These are phyloP conservation scores for Coenobita brevimanus DNA, from an alignment of 1,140 invertebrate genomes.

Conservation along the genomic window DNA sequence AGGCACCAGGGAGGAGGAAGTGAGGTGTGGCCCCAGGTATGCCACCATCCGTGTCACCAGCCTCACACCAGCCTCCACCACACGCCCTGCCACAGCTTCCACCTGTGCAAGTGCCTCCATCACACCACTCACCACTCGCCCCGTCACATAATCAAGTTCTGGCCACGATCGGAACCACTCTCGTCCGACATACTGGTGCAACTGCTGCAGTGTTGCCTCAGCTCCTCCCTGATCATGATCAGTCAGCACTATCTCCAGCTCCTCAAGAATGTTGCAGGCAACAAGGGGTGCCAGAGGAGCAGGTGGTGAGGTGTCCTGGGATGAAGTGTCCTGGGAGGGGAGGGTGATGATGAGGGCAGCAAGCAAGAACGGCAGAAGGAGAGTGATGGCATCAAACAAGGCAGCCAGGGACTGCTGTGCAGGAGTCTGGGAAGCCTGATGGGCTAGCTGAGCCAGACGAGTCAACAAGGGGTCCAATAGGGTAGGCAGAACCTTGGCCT, in stretches of 20 bases:
- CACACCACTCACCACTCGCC: background rate
- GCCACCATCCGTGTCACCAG: too few relatives aligned
- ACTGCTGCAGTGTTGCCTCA: background rate
- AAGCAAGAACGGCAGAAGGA: slow-evolving; percentile 19
- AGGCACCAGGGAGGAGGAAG: background rate
- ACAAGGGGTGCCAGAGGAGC: background rate
- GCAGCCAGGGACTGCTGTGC: slow-evolving; percentile 5
- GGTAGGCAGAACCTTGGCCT: slow-evolving; percentile 74
- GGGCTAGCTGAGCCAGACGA: slow-evolving; percentile 62
- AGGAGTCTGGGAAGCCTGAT: background rate
- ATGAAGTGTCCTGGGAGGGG: background rate
- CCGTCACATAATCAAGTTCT: slow-evolving; percentile 44
- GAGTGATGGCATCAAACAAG: slow-evolving; percentile 44
- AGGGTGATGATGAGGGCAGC: slow-evolving; percentile 35
- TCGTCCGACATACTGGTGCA: slow-evolving; percentile 48
- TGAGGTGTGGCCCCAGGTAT: too few relatives aligned
- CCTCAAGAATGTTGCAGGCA: slow-evolving; percentile 26
- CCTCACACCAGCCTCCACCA: slow-evolving; percentile 67
- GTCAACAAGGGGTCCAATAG: slow-evolving; percentile 67
- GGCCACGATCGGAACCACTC: slow-evolving; percentile 54
- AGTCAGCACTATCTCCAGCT: slow-evolving; percentile 47
- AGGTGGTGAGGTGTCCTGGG: background rate
- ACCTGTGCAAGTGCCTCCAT: slow-evolving; percentile 1
- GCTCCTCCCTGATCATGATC: too few relatives aligned
- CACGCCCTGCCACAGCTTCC: slow-evolving; percentile 34